Evolutionary conservation across 2,113 vertebrate genomes (phyloP), one percentile per base, ranked within the genome.

Genomic region (Saccopteryx bilineata): DNA sequence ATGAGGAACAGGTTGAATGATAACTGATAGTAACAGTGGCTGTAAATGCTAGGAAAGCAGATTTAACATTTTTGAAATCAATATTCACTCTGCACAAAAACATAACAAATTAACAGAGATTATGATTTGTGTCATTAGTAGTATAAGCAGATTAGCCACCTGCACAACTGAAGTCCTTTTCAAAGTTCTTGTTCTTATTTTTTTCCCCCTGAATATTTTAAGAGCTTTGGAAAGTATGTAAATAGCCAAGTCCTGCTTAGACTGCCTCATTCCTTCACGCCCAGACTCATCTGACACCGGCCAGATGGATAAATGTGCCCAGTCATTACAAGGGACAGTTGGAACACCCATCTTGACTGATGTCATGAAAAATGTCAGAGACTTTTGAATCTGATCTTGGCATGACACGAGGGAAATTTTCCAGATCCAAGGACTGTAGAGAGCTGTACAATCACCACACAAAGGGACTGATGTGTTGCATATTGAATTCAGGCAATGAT

Each of bases 401-500:
- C 97, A 93, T 7, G 80, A 31, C 81, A 39, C 5, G 69, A 95
- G 96, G 97, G 98, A 97, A 96, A 72, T 1, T 48, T 21, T 97
- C 98, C 97, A 98, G 93, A 96, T 21, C 15, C 61, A 21, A 90
- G 91, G 83, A 97, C 24, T 94, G 83, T 86, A 96, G 91, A 92
- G 94, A 87, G 93, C 96, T 92, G 83, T 84, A 84, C 96, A 88
- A 93, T 97, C 93, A 81, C 72, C 1, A 52, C 97, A 98, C 97
- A 98, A 98, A 98, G 91, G 89, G 87, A 80, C 93, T 87, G 97
- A 98, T 96, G 97, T 52, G 90, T 92, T 63, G 95, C 97, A 84
- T 81, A 92, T 61, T 97, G 97, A 98, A 97, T 95, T 66, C 87
- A 95, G 96, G 95, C 97, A 96, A 89, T 97, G 98, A 98, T 98